Evolutionary conservation across 2,797 vertebrate genomes (phyloP).

Genomic region (Darevskia mixta): DNA sequence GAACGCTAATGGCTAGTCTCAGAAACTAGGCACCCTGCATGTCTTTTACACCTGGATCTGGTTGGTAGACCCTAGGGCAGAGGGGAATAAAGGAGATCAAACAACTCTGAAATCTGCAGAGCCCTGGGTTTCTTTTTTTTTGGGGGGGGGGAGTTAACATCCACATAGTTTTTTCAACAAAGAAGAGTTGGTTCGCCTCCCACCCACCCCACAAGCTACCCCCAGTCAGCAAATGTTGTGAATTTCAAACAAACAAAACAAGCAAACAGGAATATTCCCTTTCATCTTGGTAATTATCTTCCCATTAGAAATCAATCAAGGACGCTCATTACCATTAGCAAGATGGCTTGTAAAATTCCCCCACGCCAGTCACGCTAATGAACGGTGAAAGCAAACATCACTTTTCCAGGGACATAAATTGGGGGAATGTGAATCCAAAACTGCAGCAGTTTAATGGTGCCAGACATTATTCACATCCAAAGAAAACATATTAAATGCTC

Average conservation of each 20-base stretch:
- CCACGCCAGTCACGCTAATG: constrained; percentile 60
- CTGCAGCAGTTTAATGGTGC: constrained; percentile 68
- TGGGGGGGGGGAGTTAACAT: not conserved
- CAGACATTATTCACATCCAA: constrained; percentile 69
- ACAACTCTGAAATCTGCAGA: not conserved
- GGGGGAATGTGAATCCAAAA: constrained; percentile 59
- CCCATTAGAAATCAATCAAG: constrained; percentile 78
- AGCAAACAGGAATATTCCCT: constrained; percentile 46
- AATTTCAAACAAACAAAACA: not conserved
- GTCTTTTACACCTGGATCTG: not conserved
- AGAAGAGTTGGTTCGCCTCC: not conserved
- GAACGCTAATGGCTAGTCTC: no score
- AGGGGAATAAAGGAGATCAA: not conserved
- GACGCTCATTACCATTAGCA: constrained; percentile 66
- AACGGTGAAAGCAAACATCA: constrained; percentile 60
- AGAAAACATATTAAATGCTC: constrained; percentile 56
- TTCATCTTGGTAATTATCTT: constrained; percentile 74
- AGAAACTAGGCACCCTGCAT: no score
- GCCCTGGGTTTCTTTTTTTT: not conserved
- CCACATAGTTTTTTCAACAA: rapidly evolving
- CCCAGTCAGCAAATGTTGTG: constrained; percentile 53
- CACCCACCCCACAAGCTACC: constrained; percentile 4
- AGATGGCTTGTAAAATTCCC: constrained; percentile 61
- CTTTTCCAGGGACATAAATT: constrained; percentile 68
- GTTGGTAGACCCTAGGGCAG: not conserved